phyloP scores from a whole-genome alignment of 2,888 invertebrate genomes.

The Hydrotaea cyrtoneurina region DNA sequence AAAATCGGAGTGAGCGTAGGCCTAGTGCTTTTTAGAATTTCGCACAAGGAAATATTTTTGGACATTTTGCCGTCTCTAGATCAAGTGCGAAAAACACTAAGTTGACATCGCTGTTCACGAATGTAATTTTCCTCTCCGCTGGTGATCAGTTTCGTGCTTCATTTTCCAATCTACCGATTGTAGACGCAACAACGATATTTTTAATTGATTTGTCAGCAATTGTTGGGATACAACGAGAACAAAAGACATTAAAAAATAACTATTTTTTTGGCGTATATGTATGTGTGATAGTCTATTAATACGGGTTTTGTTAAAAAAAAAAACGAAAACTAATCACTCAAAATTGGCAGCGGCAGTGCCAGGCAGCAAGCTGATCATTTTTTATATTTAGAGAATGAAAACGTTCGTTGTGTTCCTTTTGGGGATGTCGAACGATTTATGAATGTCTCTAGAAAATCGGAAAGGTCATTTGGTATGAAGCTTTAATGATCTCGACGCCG shows the following conservation, averaged over 20 bases:
- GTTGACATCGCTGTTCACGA: too few relatives aligned
- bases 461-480: constrained; percentile 54
- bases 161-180: background rate
- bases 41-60: too few relatives aligned
- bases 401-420: background rate
- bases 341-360: constrained; percentile 2
- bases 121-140: constrained; percentile 67
- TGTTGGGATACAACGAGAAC: background rate
- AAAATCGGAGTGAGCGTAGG: too few relatives aligned
- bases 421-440: background rate
- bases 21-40: too few relatives aligned
- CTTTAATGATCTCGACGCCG: constrained; percentile 51
- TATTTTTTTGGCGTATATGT: background rate
- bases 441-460: constrained; percentile 40
- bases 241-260: background rate
- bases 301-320: constrained; percentile 8
- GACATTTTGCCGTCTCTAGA: too few relatives aligned
- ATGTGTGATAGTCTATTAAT: constrained; percentile 2
- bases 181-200: constrained; percentile 33
- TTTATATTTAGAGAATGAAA: background rate
- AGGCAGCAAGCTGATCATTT: background rate
- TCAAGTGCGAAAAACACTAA: too few relatives aligned
- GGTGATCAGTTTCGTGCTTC: constrained; percentile 54
- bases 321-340: constrained; percentile 16
- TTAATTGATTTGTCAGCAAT: constrained; percentile 66